Base-by-base conservation (phyloP, 2,888 invertebrate genomes). In the Panzeria rudis region DNA sequence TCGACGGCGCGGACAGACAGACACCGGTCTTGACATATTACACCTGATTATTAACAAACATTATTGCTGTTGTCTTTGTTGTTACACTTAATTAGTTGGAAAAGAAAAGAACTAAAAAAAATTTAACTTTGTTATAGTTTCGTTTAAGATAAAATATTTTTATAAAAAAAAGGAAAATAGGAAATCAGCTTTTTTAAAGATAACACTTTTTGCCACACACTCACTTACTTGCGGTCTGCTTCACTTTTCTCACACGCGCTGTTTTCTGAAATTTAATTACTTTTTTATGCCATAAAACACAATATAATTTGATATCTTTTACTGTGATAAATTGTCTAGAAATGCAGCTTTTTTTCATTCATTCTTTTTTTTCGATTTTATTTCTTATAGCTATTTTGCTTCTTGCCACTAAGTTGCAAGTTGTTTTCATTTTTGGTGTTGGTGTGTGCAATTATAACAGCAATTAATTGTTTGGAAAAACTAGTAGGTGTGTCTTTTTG, bases 401-500 rank as follows among this genome's bases (percentile, higher is more conserved):
- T 44, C n/a, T n/a, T 71, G 52, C 20, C 50, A 50, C 56, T 35
- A 15, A 38, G 56, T 56, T 72, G 71, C 64, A 72, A 56, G 64
- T 80, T 73, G 41, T 71, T 44, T 52, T 62, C 20, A 15, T 50
- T 32, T n/a, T 78, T 38, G 66, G 73, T 61, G 66, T 73, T 68
- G 73, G 59, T 75, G 73, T 85, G 82, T 73, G 82, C 82, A 85
- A 85, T 85, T 85, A 85, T 79, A 79, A 52, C 64, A 78, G 82
- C 82, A 85, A 85, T 85, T 85, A 85, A 85, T 85, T 85, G 85
- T 79, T 78, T 73, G 59, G 38, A 73, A 73, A 79, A 73, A 61
- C 52, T 56, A 71, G 85, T 85, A 85, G 85, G 85, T 85, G 85
- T 85, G 85, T 85, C 85, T 85, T 79, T 64, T 82, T 73, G 61